Evolutionary conservation across 2,888 invertebrate species (phyloP).

Genomic region (Sialis fuliginosa): DNA sequence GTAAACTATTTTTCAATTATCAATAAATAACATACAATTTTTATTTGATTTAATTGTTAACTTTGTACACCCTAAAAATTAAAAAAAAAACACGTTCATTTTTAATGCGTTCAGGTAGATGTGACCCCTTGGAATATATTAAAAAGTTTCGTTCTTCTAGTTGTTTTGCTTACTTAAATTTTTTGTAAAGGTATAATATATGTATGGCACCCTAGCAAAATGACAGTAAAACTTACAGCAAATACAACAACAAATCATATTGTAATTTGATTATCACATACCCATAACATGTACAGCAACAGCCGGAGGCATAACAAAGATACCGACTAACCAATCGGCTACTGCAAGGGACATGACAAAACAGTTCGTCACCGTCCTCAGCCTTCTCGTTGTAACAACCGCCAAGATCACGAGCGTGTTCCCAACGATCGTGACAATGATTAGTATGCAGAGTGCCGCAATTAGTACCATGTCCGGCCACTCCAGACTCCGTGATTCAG

Average conservation of each 20-base stretch:
- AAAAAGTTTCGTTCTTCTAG: too few relatives aligned
- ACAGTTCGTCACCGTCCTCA: slow-evolving; percentile 87
- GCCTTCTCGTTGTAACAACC: slow-evolving; percentile 66
- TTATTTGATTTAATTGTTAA: too few relatives aligned
- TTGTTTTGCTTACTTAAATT: too few relatives aligned
- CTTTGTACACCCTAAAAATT: too few relatives aligned
- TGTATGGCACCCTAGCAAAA: too few relatives aligned
- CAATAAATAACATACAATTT: too few relatives aligned
- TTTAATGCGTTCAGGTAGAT: too few relatives aligned
- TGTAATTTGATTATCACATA: slow-evolving; percentile 26
- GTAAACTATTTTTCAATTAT: too few relatives aligned
- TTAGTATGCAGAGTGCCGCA: slow-evolving; percentile 43
- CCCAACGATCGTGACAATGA: slow-evolving; percentile 61
- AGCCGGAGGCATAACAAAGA: slow-evolving; percentile 92
- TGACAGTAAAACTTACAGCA: slow-evolving; percentile 11
- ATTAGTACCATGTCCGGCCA: slow-evolving; percentile 13
- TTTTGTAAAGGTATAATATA: too few relatives aligned
- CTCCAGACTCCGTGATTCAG: too few relatives aligned
- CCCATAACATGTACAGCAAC: slow-evolving; percentile 73
- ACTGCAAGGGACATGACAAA: slow-evolving; percentile 89
- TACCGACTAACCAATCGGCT: slow-evolving; percentile 83
- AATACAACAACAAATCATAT: not conserved
- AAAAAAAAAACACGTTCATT: too few relatives aligned
- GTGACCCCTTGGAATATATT: too few relatives aligned
- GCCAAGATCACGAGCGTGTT: slow-evolving; percentile 82